These are phyloP conservation scores for Phodopus roborovskii DNA, from an alignment of 2,113 vertebrate species.

Conservation along the genomic window DNA sequence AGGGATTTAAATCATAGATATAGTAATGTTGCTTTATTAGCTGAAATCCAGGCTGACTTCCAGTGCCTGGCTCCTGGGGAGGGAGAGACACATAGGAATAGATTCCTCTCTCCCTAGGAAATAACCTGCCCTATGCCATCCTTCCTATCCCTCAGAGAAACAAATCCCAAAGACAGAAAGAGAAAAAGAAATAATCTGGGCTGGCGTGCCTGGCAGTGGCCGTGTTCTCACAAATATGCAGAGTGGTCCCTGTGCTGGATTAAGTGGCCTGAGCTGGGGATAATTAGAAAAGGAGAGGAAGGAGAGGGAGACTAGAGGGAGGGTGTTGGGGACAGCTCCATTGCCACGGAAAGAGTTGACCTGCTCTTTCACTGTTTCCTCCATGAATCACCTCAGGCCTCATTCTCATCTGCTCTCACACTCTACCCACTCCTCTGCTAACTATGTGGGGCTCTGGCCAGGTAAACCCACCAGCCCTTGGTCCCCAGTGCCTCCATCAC, in stretches of 20 bases:
- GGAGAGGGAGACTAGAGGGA: background rate
- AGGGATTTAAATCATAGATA: slow-evolving; percentile 10
- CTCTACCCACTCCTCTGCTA: background rate
- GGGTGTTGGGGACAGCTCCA: background rate
- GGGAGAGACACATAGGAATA: background rate
- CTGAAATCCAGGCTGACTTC: slow-evolving; percentile 1
- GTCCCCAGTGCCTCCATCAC: background rate
- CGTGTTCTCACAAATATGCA: background rate
- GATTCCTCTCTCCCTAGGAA: slow-evolving; percentile 8
- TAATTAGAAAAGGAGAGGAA: slow-evolving; percentile 19
- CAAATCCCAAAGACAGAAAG: background rate
- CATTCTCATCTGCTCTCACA: background rate
- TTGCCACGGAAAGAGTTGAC: background rate
- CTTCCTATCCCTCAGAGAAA: background rate
- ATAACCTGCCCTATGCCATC: background rate
- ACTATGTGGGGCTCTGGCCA: background rate
- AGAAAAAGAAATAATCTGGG: background rate
- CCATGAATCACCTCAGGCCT: background rate
- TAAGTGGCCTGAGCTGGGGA: slow-evolving; percentile 75
- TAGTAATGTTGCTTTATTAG: background rate
- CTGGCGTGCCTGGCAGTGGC: background rate
- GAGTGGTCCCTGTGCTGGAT: slow-evolving; percentile 7
- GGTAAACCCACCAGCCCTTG: background rate
- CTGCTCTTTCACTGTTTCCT: slow-evolving; percentile 50
- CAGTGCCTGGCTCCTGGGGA: background rate